Evolutionary conservation across 2,113 vertebrate genomes (phyloP).

Genomic region (Andinoacara biseriatus): DNA sequence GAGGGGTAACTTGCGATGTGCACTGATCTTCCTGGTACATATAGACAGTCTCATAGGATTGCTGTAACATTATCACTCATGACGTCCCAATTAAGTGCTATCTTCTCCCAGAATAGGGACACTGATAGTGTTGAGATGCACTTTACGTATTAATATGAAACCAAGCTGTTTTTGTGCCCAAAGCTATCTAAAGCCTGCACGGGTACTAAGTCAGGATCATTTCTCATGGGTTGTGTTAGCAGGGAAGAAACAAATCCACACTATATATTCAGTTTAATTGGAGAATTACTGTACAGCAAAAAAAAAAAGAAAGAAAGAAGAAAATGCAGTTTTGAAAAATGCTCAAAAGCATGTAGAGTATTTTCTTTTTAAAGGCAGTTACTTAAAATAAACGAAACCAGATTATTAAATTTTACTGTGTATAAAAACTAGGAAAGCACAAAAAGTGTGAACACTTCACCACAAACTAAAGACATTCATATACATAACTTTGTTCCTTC

Average conservation of each 20-base stretch:
- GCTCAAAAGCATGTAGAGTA: neutral
- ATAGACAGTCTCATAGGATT: constrained; percentile 23
- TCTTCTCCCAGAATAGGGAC: constrained; percentile 25
- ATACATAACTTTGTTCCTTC: neutral
- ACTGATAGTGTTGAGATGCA: neutral
- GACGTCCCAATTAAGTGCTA: constrained; percentile 51
- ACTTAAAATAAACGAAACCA: neutral
- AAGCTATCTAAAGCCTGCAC: neutral
- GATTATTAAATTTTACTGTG: neutral
- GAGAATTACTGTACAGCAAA: neutral
- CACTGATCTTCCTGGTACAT: neutral
- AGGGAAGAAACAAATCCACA: neutral
- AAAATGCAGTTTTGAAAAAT: neutral
- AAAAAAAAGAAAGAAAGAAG: too few species aligned
- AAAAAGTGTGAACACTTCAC: too few species aligned
- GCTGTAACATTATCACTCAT: constrained; percentile 14
- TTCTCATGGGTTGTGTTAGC: neutral
- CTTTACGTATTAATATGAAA: neutral
- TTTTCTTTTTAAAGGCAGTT: neutral
- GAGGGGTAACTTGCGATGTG: constrained; percentile 12
- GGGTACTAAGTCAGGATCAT: neutral
- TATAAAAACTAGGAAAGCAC: neutral
- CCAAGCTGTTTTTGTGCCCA: neutral
- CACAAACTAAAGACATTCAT: neutral
- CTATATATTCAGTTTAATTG: neutral